Percentiles rank a stretch among this genome's conserved stretches.
These are phyloP conservation scores for Eolophus roseicapilla DNA, from an alignment of 2,113 vertebrate species.

Conservation along the genomic window DNA sequence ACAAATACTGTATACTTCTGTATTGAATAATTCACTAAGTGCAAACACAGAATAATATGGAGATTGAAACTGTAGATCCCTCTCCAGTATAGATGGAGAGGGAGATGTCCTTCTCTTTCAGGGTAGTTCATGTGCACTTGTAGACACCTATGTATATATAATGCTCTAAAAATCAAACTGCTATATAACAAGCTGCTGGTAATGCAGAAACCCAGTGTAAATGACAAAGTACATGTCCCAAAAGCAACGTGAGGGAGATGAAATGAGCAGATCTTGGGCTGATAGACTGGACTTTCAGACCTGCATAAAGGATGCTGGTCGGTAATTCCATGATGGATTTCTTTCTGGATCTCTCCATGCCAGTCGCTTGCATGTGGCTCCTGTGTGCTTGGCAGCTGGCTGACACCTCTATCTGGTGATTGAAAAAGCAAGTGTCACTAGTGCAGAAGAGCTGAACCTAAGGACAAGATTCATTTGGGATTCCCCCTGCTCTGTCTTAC, in stretches of 20 bases:
- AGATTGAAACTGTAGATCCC: background rate
- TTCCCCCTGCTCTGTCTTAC: background rate
- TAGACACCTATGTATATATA: background rate
- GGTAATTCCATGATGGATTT: background rate
- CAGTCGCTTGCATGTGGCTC: background rate
- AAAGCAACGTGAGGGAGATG: background rate
- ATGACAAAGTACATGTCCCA: background rate
- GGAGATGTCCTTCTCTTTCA: background rate
- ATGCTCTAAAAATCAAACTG: background rate
- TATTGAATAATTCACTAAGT: background rate
- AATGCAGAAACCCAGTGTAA: background rate
- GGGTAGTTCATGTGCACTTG: constrained; percentile 9
- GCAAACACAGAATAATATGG: background rate
- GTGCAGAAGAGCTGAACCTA: background rate
- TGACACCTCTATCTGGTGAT: background rate
- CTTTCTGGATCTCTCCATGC: background rate
- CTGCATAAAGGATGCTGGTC: background rate
- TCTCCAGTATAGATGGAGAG: background rate
- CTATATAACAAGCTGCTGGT: background rate
- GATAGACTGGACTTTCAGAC: background rate
- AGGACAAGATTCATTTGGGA: background rate
- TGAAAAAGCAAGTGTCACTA: background rate
- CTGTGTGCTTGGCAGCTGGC: background rate
- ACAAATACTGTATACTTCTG: background rate
- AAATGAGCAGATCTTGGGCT: background rate